Conservation (phyloP, 1,140 invertebrate genomes). For the Catajapyx aquilonaris region DNA sequence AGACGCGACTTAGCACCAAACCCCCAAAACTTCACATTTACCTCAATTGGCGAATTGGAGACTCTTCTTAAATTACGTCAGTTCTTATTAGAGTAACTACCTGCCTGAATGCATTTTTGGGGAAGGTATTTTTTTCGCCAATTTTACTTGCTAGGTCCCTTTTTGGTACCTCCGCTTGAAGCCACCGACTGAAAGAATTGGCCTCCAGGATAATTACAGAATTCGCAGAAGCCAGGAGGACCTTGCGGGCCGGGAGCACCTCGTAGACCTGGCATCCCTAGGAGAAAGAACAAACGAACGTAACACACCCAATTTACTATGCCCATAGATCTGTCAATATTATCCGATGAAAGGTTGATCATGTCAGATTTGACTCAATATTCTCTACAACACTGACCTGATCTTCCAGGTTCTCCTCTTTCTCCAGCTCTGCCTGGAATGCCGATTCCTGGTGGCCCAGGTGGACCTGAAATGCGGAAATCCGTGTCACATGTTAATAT, state of each 20-base stretch:
- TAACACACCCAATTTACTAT: not conserved
- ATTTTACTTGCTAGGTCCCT: slow-evolving; percentile 19
- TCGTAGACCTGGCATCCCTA: slow-evolving; percentile 23
- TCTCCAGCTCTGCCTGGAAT: slow-evolving; percentile 33
- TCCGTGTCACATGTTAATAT: not conserved
- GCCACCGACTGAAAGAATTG: slow-evolving; percentile 13
- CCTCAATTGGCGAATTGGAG: too few relatives aligned
- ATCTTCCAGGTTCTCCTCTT: slow-evolving; percentile 36
- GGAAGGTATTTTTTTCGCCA: slow-evolving; percentile 1
- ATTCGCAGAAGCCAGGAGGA: slow-evolving; percentile 37
- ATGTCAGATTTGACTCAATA: not conserved
- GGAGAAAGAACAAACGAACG: slow-evolving; percentile 2
- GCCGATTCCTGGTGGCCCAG: slow-evolving; percentile 36
- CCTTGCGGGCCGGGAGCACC: slow-evolving; percentile 31
- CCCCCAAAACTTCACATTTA: too few relatives aligned
- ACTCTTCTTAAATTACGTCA: too few relatives aligned
- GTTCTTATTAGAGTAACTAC: too few relatives aligned
- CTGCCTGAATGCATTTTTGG: too few relatives aligned
- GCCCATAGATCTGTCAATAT: not conserved
- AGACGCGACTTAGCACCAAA: too few relatives aligned
- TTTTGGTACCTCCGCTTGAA: slow-evolving; percentile 20
- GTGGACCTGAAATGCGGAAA: slow-evolving; percentile 22
- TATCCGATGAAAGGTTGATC: not conserved
- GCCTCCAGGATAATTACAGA: slow-evolving; percentile 24
- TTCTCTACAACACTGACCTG: slow-evolving; percentile 22